A percentile compares a stretch with the other conserved stretches of the same genome.
phyloP scores from a whole-genome alignment of 2,113 vertebrate species.

The Spheniscus mendiculus region DNA sequence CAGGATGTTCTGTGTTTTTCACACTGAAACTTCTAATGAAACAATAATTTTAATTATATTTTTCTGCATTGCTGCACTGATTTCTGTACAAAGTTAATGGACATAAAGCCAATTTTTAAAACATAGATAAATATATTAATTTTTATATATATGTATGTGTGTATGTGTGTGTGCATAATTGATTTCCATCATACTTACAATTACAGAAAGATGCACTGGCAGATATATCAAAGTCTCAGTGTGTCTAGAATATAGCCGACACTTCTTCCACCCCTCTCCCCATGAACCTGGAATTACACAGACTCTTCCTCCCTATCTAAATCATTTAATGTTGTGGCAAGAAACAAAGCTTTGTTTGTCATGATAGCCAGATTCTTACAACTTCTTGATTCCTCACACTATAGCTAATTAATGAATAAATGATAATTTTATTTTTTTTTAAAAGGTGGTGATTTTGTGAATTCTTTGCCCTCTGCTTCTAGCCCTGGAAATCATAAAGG shows the following conservation, averaged over 20 bases:
- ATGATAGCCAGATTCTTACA: neutral
- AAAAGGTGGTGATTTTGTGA: neutral
- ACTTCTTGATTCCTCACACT: neutral
- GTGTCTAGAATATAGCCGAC: neutral
- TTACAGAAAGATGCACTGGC: neutral
- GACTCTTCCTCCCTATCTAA: neutral
- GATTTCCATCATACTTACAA: neutral
- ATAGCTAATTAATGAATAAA: neutral
- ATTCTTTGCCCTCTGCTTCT: neutral
- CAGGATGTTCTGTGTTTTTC: neutral
- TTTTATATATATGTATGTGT: neutral
- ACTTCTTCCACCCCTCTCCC: neutral
- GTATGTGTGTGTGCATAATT: neutral
- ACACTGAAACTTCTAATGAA: neutral
- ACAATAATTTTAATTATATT: slow-evolving; percentile 20
- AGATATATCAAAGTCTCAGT: neutral
- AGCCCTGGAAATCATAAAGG: neutral
- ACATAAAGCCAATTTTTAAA: neutral
- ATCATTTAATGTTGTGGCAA: neutral
- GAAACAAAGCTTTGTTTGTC: neutral
- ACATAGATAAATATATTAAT: neutral
- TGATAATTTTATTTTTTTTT: neutral
- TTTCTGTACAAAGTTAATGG: neutral
- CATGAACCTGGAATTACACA: neutral
- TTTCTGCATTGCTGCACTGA: slow-evolving; percentile 1